Evolutionary conservation across 1,140 invertebrate species (phyloP), one percentile per base, ranked within the genome.

Genomic region (Philopotamus ludificatus): DNA sequence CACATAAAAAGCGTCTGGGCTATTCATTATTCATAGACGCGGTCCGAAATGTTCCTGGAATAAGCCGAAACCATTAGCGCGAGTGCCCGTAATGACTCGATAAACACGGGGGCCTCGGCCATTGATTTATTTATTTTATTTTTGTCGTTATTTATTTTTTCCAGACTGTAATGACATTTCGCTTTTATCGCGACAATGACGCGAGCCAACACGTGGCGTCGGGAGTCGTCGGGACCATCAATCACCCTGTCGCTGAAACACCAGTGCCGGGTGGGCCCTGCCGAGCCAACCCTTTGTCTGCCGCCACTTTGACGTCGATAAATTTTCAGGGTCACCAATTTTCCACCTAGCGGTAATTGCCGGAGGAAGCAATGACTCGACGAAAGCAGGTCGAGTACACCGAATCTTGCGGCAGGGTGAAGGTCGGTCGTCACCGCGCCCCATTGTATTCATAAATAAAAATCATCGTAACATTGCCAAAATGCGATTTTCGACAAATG

Each of bases 191-290:
- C 22, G 15, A 20, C 7, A 25, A 22, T 51, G 49, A 51, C 49
- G 22, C 20, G 12, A 51, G 49, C 25, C 3, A 21, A 22, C 12
- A 21, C 20, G 15, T 15, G 15, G 45, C 4, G 20, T 15, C 15
- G 21, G 3, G 3, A 18, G 15, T 7, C 4, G 20, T 15, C 15
- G 21, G 3, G 3, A 18, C 25, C 49, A 51, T 51, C 49, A 51
- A 51, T 51, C 49, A 51, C 25, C 7, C 25, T 51, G 49, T 25
- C 18, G 2, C 12, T 51, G 21, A 51, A 51, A 51, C 49, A 51
- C 28, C 12, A 7, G 28, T 34, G 12, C 28, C 28, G 28, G 12
- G 4, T 34, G 28, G 28, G 4, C 28, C 28, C 28, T 12, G 4
- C 28, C 12, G 12, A 34, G 12, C 12, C 4, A 34, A 34, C 28